Evolutionary conservation across 2,113 vertebrate genomes (phyloP).

Genomic region (Peromyscus leucopus): DNA sequence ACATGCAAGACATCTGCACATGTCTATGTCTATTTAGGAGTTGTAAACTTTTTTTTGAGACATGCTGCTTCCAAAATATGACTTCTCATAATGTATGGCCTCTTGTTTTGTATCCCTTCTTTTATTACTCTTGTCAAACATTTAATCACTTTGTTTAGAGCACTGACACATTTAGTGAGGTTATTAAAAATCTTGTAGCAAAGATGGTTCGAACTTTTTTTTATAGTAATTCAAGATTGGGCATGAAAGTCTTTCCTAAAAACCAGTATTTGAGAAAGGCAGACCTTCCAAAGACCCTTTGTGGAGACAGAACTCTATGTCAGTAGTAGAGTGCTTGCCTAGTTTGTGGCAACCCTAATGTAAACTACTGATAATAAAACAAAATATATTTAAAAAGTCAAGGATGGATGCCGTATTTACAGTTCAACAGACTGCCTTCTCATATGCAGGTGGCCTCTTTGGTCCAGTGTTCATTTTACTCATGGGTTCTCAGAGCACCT

Average conservation of each 20-base stretch:
- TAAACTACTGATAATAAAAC: neutral
- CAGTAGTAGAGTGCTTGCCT: neutral
- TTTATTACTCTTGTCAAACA: neutral
- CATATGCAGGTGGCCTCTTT: neutral
- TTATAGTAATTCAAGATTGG: neutral
- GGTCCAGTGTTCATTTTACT: neutral
- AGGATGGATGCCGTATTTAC: neutral
- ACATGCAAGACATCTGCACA: neutral
- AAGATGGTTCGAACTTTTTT: constrained; percentile 14
- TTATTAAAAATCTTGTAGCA: constrained; percentile 60
- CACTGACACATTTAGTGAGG: neutral
- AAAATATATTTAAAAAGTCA: too few species aligned
- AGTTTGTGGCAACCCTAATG: neutral
- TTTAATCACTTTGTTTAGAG: constrained; percentile 39
- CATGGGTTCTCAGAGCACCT: neutral
- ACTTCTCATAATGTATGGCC: neutral
- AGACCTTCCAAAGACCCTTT: neutral
- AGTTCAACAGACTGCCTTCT: neutral
- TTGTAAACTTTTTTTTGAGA: neutral
- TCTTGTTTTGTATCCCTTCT: neutral
- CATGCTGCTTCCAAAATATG: neutral
- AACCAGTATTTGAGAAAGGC: neutral
- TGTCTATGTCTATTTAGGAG: neutral
- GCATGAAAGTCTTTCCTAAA: neutral
- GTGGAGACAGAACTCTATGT: too few species aligned